Conservation (phyloP, 2,113 vertebrate species). For the Gobius niger region DNA sequence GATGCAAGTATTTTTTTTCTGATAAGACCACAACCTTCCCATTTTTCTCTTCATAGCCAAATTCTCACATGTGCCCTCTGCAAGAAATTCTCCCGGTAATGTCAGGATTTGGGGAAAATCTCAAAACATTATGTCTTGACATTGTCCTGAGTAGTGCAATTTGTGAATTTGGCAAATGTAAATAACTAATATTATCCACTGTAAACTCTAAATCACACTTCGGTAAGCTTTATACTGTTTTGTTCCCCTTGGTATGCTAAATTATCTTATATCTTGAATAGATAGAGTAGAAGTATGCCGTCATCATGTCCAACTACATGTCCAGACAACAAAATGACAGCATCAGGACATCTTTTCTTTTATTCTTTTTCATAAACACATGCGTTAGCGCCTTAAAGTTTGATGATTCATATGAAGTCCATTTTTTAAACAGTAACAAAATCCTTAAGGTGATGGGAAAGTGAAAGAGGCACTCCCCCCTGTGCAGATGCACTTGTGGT, state of each 20-base stretch:
- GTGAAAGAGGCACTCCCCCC: conserved; percentile 10
- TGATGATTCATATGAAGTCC: conserved; percentile 34
- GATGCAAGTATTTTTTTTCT: conserved; percentile 70
- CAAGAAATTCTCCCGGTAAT: no score
- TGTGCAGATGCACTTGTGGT: conserved; percentile 68
- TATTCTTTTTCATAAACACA: background rate
- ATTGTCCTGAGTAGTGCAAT: no score
- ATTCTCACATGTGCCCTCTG: no score
- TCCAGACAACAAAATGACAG: conserved; percentile 4
- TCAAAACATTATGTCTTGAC: no score
- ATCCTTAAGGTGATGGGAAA: conserved; percentile 9
- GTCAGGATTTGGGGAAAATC: no score
- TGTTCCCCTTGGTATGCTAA: background rate
- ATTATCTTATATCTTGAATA: conserved; percentile 4
- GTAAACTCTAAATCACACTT: conserved; percentile 10
- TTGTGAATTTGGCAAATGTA: background rate
- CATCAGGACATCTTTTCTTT: background rate
- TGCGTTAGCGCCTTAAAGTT: conserved; percentile 27
- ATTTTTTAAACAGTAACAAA: conserved; percentile 25
- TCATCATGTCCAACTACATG: background rate
- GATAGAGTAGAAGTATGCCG: background rate
- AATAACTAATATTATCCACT: conserved; percentile 25
- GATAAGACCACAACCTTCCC: conserved; percentile 68
- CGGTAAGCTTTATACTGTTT: background rate
- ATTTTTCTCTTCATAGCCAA: conserved; percentile 42